phyloP scores from a whole-genome alignment of 1,140 invertebrate genomes.

The Drosophila ercepeae region DNA sequence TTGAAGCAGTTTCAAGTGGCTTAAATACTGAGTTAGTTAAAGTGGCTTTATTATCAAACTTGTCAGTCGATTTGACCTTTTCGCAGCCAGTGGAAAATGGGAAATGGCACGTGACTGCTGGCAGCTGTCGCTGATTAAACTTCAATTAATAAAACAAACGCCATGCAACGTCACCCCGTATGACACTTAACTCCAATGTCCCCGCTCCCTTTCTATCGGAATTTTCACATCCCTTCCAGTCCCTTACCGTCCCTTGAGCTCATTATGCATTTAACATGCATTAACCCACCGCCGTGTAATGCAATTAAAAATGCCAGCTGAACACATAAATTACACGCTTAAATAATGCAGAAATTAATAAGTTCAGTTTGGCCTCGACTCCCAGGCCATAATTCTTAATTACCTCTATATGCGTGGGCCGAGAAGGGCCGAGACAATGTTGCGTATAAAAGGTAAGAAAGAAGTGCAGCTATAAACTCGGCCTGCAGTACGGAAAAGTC shows the following conservation, averaged over 20 bases:
- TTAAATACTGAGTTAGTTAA: slow-evolving; percentile 4
- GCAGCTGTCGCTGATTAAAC: slow-evolving; percentile 73
- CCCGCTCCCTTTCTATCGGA: neutral
- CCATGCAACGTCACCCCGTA: slow-evolving; percentile 56
- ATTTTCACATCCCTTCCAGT: neutral
- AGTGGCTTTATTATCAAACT: slow-evolving; percentile 7
- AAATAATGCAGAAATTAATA: slow-evolving; percentile 82
- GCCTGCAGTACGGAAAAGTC: slow-evolving; percentile 11
- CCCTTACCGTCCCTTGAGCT: slow-evolving; percentile 7
- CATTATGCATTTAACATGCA: slow-evolving; percentile 78
- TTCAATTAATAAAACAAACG: slow-evolving; percentile 78
- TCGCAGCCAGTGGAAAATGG: neutral
- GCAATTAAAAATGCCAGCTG: slow-evolving; percentile 78
- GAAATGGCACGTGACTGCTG: slow-evolving; percentile 29
- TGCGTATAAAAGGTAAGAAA: slow-evolving; percentile 3
- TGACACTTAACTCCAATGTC: slow-evolving; percentile 35
- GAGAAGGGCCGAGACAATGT: neutral
- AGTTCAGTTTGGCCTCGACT: slow-evolving; percentile 52
- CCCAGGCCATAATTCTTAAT: slow-evolving; percentile 68
- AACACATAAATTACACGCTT: slow-evolving; percentile 79
- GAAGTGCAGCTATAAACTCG: slow-evolving; percentile 27
- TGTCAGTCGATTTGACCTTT: slow-evolving; percentile 35
- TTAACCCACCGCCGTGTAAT: slow-evolving; percentile 74
- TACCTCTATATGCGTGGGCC: slow-evolving; percentile 52
- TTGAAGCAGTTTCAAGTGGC: neutral